A percentile compares a stretch with the other conserved stretches of the same genome.
Conservation (phyloP, 1,140 invertebrate species). For the Drosophila truncata region DNA sequence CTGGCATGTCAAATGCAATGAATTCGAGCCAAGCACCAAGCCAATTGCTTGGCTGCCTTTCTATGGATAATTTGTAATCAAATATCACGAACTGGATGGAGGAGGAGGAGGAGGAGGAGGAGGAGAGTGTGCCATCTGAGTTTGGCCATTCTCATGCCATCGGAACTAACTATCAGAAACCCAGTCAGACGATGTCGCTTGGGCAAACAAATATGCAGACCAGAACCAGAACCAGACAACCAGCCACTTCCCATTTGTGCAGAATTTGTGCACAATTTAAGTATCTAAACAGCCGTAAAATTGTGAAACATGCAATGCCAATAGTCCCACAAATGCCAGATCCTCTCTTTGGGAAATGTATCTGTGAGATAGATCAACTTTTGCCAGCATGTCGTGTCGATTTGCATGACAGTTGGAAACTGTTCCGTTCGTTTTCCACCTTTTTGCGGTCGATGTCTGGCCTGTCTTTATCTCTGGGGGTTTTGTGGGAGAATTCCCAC, state of each 20-base stretch:
- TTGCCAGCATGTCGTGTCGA: conserved; percentile 39
- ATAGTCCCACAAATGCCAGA: conserved; percentile 52
- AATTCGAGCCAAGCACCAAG: conserved; percentile 27
- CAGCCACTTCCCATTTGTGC: conserved; percentile 28
- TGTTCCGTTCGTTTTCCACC: conserved; percentile 34
- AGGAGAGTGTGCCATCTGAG: conserved; percentile 18
- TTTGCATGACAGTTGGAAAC: conserved; percentile 52
- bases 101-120: neutral
- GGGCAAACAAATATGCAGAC: conserved; percentile 48
- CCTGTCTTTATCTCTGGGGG: conserved; percentile 13
- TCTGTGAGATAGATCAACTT: conserved; percentile 39
- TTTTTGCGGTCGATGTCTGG: conserved; percentile 31
- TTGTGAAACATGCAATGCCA: conserved; percentile 72
- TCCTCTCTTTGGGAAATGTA: conserved; percentile 30
- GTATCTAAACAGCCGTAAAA: conserved; percentile 80
- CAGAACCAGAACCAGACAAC: conserved; percentile 19
- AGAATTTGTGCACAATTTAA: conserved; percentile 58
- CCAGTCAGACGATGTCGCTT: conserved; percentile 37
- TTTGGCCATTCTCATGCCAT: conserved; percentile 22
- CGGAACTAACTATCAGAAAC: conserved; percentile 20
- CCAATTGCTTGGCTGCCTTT: conserved; percentile 40
- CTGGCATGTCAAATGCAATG: conserved; percentile 81
- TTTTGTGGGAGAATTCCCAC: conserved; percentile 30
- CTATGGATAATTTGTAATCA: conserved; percentile 76
- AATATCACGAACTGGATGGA: conserved; percentile 68